phyloP scores from a whole-genome alignment of 1,140 invertebrate species.

The Aethina tumida region DNA sequence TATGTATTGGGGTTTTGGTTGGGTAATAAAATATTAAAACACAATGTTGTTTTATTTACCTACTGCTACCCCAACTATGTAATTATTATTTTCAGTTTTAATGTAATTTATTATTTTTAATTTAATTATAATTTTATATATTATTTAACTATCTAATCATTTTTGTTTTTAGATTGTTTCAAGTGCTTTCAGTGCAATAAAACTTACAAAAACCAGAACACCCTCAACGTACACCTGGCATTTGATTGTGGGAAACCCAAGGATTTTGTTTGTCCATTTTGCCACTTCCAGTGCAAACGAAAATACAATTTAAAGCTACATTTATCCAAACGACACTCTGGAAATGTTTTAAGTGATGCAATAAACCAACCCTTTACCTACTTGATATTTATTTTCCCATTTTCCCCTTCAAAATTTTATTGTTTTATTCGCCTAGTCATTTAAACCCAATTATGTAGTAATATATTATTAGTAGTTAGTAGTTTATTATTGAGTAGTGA shows the following conservation, averaged over 20 bases:
- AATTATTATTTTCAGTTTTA: neutral
- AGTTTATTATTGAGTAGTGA: neutral
- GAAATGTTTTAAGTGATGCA: constrained; percentile 15
- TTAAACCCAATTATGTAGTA: neutral
- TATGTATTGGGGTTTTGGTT: too few relatives aligned
- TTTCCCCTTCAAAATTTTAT: neutral
- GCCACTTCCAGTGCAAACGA: constrained; percentile 9
- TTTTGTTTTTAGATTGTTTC: constrained; percentile 13
- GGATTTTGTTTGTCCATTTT: constrained; percentile 14
- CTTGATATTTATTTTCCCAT: constrained; percentile 5
- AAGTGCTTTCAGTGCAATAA: constrained; percentile 14
- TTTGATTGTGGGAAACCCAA: constrained; percentile 19
- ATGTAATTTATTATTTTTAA: constrained; percentile 3
- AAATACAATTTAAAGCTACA: constrained; percentile 15
- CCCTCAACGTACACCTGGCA: constrained; percentile 10
- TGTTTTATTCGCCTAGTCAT: neutral
- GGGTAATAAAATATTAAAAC: too few relatives aligned
- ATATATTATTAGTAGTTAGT: constrained; percentile 1
- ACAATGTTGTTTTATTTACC: too few relatives aligned
- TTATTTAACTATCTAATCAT: too few relatives aligned
- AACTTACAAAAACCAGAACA: constrained; percentile 12
- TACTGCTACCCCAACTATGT: neutral
- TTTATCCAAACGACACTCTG: constrained; percentile 3
- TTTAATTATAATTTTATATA: too few relatives aligned
- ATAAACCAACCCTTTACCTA: neutral